Percentiles rank a stretch among this genome's conserved stretches.
Evolutionary conservation across 2,888 invertebrate genomes (phyloP).

Genomic region (Chaetogeoica ovagalla): DNA sequence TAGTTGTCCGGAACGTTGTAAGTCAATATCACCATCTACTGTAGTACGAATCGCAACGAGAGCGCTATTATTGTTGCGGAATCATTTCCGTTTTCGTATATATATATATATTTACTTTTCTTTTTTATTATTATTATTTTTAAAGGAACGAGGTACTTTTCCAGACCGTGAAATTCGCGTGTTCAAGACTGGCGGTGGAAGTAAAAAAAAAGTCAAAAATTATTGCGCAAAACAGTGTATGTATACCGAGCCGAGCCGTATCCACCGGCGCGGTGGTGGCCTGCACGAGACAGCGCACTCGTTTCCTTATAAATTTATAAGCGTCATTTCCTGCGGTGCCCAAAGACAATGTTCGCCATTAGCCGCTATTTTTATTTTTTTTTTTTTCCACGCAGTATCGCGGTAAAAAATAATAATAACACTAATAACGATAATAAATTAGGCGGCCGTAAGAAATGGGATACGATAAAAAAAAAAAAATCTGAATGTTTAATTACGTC

Average conservation of each 20-base stretch:
- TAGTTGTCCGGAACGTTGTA: neutral
- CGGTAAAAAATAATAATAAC: neutral
- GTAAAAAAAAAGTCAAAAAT: slow-evolving; percentile 15
- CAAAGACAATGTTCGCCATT: slow-evolving; percentile 49
- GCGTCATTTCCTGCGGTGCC: slow-evolving; percentile 36
- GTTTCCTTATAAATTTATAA: slow-evolving; percentile 48
- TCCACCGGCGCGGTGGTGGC: neutral
- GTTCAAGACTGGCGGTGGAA: neutral
- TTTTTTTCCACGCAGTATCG: neutral
- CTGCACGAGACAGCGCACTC: slow-evolving; percentile 42
- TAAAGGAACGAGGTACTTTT: neutral
- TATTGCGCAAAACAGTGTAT: slow-evolving; percentile 15
- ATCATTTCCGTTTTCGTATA: slow-evolving; percentile 24
- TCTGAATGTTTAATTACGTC: slow-evolving; percentile 39
- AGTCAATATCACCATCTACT: neutral
- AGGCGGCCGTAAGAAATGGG: slow-evolving; percentile 16
- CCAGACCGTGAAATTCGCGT: neutral
- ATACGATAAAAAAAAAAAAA: neutral
- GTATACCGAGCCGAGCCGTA: slow-evolving; percentile 14
- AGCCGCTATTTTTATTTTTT: slow-evolving; percentile 7
- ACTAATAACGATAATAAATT: slow-evolving; percentile 36
- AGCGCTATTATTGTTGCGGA: neutral
- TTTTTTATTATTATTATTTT: neutral
- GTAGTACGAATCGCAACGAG: neutral
- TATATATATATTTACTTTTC: neutral